A percentile compares a stretch with the other conserved stretches of the same genome.
phyloP scores from a whole-genome alignment of 2,797 vertebrate species.

The Lerista edwardsae region DNA sequence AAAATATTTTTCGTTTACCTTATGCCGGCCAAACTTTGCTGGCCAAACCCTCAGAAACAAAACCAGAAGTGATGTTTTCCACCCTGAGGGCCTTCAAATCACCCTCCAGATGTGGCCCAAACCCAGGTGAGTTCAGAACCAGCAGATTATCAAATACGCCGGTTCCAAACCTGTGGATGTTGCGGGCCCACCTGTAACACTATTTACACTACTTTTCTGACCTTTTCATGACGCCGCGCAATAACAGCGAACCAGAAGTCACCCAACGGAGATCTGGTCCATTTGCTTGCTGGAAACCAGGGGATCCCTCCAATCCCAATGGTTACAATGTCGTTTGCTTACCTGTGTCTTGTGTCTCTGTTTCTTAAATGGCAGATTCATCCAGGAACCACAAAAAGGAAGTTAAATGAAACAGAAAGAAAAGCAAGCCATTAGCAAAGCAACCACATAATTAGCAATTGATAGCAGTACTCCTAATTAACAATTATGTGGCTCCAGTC shows the following conservation, averaged over 20 bases:
- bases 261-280: not conserved
- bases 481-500: not conserved
- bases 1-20: no score
- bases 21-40: no score
- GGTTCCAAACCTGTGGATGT: no score
- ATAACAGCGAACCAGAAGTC: not conserved
- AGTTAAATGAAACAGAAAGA: constrained; percentile 52
- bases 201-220: not conserved
- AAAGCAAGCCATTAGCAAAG: constrained; percentile 57
- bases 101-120: no score
- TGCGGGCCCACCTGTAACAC: no score
- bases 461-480: constrained; percentile 2
- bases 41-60: no score
- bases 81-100: no score
- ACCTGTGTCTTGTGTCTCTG: constrained; percentile 98
- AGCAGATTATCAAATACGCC: no score
- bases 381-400: constrained; percentile 56
- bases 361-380: constrained; percentile 83
- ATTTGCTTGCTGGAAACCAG: not conserved
- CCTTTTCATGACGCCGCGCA: not conserved
- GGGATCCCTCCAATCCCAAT: not conserved
- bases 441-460: constrained; percentile 21
- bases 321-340: constrained; percentile 68
- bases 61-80: no score
- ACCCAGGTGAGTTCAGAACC: no score